phyloP scores from a whole-genome alignment of 2,888 invertebrate genomes.

The Carpatolechia fugitivella region DNA sequence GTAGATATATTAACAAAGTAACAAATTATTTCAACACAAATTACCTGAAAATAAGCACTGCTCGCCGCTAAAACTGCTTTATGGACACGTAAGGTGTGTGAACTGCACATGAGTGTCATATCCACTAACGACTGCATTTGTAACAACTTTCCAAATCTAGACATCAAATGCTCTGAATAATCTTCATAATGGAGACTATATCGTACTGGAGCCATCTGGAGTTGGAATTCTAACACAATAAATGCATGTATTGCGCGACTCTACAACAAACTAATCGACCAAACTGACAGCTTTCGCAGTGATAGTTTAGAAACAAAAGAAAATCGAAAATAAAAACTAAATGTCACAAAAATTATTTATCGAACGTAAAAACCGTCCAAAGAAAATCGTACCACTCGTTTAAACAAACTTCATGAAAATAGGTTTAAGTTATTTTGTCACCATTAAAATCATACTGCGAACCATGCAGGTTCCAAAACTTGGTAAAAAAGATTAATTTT shows the following conservation, averaged over 20 bases:
- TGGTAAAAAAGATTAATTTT: no score
- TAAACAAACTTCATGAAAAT: neutral
- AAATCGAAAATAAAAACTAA: slow-evolving; percentile 29
- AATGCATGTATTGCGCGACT: slow-evolving; percentile 1
- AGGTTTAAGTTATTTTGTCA: no score
- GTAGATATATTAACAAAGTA: neutral
- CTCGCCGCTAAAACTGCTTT: slow-evolving; percentile 86
- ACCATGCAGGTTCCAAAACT: no score
- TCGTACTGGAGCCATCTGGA: slow-evolving; percentile 71
- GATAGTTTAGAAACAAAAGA: slow-evolving; percentile 36
- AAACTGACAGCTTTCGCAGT: slow-evolving; percentile 21
- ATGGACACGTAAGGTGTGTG: slow-evolving; percentile 86
- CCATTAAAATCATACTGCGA: no score
- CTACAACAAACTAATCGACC: neutral
- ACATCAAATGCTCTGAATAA: slow-evolving; percentile 83
- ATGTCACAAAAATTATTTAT: slow-evolving; percentile 24
- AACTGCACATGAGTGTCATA: slow-evolving; percentile 86
- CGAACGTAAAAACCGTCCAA: slow-evolving; percentile 8
- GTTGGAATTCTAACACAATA: slow-evolving; percentile 15
- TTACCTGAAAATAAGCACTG: slow-evolving; percentile 86
- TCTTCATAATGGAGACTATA: slow-evolving; percentile 84
- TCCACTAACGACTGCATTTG: slow-evolving; percentile 87
- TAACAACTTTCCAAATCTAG: slow-evolving; percentile 83
- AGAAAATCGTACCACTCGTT: neutral
- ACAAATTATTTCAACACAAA: slow-evolving; percentile 8